Conservation (phyloP, 2,113 vertebrate genomes). For the Trachemys scripta region DNA sequence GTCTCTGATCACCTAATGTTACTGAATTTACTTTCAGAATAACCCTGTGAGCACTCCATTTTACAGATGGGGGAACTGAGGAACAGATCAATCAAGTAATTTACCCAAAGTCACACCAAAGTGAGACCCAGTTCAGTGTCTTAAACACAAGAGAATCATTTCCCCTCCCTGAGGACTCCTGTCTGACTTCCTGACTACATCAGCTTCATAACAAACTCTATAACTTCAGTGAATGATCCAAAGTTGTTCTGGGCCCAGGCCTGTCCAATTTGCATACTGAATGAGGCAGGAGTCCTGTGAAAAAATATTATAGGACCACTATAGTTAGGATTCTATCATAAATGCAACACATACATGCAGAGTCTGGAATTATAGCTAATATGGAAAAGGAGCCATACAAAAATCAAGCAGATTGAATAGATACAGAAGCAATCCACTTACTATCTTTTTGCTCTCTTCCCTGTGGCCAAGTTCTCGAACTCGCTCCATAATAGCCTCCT, state of each 20-base stretch:
- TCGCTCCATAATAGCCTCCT: constrained; percentile 80
- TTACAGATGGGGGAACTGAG: background rate
- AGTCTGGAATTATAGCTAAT: background rate
- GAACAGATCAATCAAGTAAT: background rate
- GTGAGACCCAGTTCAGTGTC: background rate
- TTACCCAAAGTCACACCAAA: background rate
- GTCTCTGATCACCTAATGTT: background rate
- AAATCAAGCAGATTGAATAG: background rate
- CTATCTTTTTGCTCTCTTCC: constrained; percentile 74
- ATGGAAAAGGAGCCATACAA: background rate
- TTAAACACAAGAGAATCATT: background rate
- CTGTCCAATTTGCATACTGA: background rate
- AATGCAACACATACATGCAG: background rate
- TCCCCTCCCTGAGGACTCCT: background rate
- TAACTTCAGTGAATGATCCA: background rate
- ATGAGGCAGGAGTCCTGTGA: background rate
- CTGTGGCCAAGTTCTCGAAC: constrained; percentile 77
- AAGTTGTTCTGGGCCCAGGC: background rate
- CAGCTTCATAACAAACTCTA: background rate
- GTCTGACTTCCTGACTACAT: background rate
- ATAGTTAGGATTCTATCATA: background rate
- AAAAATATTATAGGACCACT: background rate
- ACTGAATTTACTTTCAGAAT: background rate
- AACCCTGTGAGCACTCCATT: background rate
- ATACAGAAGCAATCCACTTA: constrained; percentile 54